Conservation (phyloP, 37 sponge, comb jelly and placozoan species). For the Chondrosia reniformis region DNA sequence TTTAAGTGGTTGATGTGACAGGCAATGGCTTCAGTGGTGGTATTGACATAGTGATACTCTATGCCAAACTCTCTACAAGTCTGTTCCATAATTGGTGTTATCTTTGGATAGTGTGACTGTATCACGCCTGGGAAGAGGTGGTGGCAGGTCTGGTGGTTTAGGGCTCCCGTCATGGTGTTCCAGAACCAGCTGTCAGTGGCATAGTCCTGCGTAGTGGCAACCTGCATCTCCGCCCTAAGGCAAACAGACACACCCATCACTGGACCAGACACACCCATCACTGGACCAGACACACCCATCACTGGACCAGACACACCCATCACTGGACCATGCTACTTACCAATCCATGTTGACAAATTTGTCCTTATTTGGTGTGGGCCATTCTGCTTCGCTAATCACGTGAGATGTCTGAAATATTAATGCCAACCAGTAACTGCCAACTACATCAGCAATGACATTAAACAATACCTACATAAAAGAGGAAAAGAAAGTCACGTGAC, state of each 20-base stretch:
- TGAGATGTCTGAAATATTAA: conserved; percentile 93
- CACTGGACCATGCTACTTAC: conserved; percentile 37
- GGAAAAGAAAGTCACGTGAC: neutral
- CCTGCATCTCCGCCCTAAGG: conserved; percentile 83
- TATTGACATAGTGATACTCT: conserved; percentile 76
- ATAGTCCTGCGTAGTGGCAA: conserved; percentile 85
- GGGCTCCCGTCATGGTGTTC: conserved; percentile 81
- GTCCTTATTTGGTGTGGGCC: conserved; percentile 83
- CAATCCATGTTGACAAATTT: conserved; percentile 81
- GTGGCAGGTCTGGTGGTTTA: conserved; percentile 91
- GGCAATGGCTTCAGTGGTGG: conserved; percentile 72
- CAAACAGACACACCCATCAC: neutral
- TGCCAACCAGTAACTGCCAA: conserved; percentile 89
- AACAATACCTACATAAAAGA: neutral
- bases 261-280: neutral
- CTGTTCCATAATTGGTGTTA: conserved; percentile 81
- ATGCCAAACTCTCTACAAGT: conserved; percentile 86
- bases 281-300: neutral
- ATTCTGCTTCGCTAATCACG: conserved; percentile 85
- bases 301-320: too few species aligned
- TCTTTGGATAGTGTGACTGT: conserved; percentile 81
- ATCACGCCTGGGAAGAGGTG: conserved; percentile 86
- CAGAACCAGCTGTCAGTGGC: conserved; percentile 90
- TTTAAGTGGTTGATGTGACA: conserved; percentile 85
- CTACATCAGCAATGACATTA: conserved; percentile 51